Evolutionary conservation across 2,797 vertebrate genomes (phyloP), one percentile per base, ranked within the genome.

Genomic region (Ambastaia sidthimunki): DNA sequence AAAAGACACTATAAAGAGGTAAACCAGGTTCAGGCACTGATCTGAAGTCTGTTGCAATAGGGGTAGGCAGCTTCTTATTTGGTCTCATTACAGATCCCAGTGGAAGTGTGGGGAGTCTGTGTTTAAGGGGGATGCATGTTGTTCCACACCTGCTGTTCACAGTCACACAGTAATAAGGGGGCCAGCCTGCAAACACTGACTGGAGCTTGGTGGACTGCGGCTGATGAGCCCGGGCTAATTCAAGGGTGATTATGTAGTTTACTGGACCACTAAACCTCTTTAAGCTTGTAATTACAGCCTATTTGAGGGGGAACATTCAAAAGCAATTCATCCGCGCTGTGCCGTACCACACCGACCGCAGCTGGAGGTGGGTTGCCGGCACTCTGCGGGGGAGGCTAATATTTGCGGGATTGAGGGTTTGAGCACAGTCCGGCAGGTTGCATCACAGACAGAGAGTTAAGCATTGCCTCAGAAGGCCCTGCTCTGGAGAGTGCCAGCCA

Each of bases 231-330:
- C 91, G 85, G 95, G 95, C 96, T 98, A 98, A 98, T 98, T 98
- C 96, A 95, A 95, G 95, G 96, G 96, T 97, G 96, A 98, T 98
- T 99, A 99, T 97, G 96, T 98, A 96, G 97, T 99, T 99, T 99
- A 97, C 98, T 99, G 97, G 97, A 97, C 97, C 96, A 98, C 97
- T 98, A 98, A 99, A 98, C 96, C 97, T 97, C 96, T 98, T 97
- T 97, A 98, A 98, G 97, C 96, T 96, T 94, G 95, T 98, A 98
- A 98, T 99, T 98, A 98, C 96, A 95, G 95, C 96, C 96, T 97
- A 96, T 98, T 98, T 98, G 96, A 98, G 96, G 96, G 94, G 97
- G 96, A 95, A 96, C 95, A 96, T 97, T 98, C 95, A 96, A 96
- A 97, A 96, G 96, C 96, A 96, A 96, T 97, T 95, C 95, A 94